Conservation (phyloP, 1,140 invertebrate genomes). For the Rhizoglyphus robini region DNA sequence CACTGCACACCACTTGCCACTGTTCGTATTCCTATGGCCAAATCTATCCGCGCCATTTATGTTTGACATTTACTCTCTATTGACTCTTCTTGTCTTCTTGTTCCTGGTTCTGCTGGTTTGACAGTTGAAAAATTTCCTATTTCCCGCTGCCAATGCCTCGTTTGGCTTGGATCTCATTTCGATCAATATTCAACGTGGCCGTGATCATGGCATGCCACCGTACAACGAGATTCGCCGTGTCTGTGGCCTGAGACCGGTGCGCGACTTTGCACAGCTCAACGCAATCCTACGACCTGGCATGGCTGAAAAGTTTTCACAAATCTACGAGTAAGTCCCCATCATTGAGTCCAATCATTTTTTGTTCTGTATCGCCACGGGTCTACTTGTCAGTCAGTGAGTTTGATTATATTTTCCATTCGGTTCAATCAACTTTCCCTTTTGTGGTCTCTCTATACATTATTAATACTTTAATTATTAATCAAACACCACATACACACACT, state of each 20-base stretch:
- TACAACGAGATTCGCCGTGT: conserved; percentile 43
- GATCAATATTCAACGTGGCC: conserved; percentile 33
- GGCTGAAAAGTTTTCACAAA: conserved; percentile 44
- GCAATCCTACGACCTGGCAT: conserved; percentile 37
- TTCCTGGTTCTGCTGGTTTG: neutral
- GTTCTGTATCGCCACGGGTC: too few species aligned
- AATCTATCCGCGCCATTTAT: neutral
- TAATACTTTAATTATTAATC: too few species aligned
- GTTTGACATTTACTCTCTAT: neutral
- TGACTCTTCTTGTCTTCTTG: neutral
- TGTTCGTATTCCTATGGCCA: too few species aligned
- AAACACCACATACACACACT: too few species aligned
- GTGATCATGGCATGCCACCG: conserved; percentile 37
- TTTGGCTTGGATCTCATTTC: conserved; percentile 34
- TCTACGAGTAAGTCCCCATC: conserved; percentile 25
- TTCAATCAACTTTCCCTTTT: too few species aligned
- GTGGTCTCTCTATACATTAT: too few species aligned
- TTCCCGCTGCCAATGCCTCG: conserved; percentile 8
- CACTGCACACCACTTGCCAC: neutral
- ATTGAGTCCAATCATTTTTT: neutral
- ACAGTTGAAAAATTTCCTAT: conserved; percentile 9
- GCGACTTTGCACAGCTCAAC: conserved; percentile 58
- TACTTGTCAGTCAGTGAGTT: too few species aligned
- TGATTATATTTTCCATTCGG: too few species aligned
- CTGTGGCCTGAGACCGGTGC: conserved; percentile 56